Conservation (phyloP, 2,797 vertebrate genomes). For the Acanthurus lineatus region DNA sequence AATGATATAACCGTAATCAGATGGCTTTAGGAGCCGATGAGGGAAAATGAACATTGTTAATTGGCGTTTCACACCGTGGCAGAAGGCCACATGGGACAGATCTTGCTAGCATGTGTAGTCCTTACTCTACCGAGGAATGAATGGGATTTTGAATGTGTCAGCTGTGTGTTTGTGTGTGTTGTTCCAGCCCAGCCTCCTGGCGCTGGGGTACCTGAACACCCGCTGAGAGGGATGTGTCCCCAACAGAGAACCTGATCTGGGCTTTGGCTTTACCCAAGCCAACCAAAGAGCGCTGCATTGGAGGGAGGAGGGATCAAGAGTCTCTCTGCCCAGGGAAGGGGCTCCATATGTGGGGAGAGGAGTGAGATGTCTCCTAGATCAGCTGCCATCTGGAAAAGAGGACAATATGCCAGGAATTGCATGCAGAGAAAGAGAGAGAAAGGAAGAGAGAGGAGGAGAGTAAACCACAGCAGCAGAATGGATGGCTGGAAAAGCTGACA, state of each 20-base stretch:
- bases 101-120: neutral
- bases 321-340: constrained; percentile 61
- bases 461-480: constrained; percentile 29
- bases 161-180: constrained; percentile 3
- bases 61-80: constrained; percentile 33
- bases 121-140: constrained; percentile 4
- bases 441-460: constrained; percentile 5
- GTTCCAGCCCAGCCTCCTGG: constrained; percentile 9
- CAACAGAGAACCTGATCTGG: constrained; percentile 40
- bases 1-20: constrained; percentile 47
- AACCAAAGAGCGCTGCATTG: constrained; percentile 11
- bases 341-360: constrained; percentile 70
- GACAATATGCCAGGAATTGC: constrained; percentile 58
- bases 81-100: constrained; percentile 32
- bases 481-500: constrained; percentile 45
- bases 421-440: constrained; percentile 14
- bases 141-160: constrained; percentile 27
- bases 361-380: constrained; percentile 67
- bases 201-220: constrained; percentile 31
- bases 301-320: constrained; percentile 47
- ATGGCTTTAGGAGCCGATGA: constrained; percentile 41
- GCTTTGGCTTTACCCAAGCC: constrained; percentile 55
- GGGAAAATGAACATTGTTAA: constrained; percentile 51
- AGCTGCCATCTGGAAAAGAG: constrained; percentile 72
- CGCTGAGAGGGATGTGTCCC: constrained; percentile 45